Percentiles rank a stretch among this genome's conserved stretches.
These are phyloP conservation scores for Eilema sororculum DNA, from an alignment of 2,888 invertebrate species.

Conservation along the genomic window DNA sequence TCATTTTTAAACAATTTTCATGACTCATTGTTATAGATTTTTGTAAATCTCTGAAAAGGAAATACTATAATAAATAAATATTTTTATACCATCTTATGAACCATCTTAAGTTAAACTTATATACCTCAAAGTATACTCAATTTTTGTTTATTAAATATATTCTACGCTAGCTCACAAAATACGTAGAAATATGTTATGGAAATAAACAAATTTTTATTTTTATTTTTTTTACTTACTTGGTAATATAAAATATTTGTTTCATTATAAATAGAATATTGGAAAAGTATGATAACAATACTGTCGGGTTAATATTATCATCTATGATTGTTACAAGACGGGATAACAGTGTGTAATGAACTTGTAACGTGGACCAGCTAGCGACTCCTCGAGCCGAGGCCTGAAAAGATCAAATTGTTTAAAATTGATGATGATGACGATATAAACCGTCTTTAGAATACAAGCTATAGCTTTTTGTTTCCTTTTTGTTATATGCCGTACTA, in stretches of 20 bases:
- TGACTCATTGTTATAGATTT: background rate
- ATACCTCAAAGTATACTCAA: too few species aligned
- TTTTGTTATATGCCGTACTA: too few species aligned
- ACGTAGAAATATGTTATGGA: too few species aligned
- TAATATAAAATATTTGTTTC: slow-evolving; percentile 22
- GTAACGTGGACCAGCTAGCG: slow-evolving; percentile 25
- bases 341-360: slow-evolving; percentile 25
- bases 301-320: slow-evolving; percentile 23
- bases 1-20: background rate
- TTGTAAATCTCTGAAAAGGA: slow-evolving; percentile 1
- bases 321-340: slow-evolving; percentile 23
- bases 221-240: slow-evolving; percentile 38
- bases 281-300: slow-evolving; percentile 22
- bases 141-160: too few species aligned
- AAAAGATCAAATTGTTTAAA: background rate
- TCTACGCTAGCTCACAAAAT: too few species aligned
- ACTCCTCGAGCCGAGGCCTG: slow-evolving; percentile 7
- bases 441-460: too few species aligned
- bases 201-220: too few species aligned
- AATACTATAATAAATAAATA: background rate
- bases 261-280: slow-evolving; percentile 23
- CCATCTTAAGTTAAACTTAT: too few species aligned
- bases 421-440: background rate
- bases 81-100: background rate
- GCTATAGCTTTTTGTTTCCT: too few species aligned